A percentile compares a stretch with the other conserved stretches of the same genome.
Conservation (phyloP, 1,140 invertebrate species). For the Portunus trituberculatus region DNA sequence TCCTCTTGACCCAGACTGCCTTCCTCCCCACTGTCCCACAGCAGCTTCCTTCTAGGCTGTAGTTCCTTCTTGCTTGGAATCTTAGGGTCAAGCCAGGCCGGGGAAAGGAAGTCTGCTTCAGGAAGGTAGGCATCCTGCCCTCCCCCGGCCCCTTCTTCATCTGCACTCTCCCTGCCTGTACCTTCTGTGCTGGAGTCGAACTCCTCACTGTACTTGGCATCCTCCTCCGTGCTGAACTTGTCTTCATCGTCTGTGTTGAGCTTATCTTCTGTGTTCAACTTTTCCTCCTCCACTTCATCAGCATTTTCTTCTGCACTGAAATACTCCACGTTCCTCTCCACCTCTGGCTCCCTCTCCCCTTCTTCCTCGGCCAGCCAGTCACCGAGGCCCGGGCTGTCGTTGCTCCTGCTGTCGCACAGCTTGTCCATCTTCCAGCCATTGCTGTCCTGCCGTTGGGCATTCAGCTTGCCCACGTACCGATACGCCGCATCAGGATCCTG, state of each 20-base stretch:
- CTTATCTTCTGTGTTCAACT: constrained; percentile 40
- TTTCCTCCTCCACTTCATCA: constrained; percentile 35
- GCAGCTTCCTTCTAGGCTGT: not conserved
- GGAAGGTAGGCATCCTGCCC: not conserved
- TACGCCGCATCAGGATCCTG: constrained; percentile 26
- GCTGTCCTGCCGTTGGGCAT: constrained; percentile 26
- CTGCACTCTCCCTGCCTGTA: not conserved
- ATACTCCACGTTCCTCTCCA: not conserved
- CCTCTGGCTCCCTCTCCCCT: not conserved
- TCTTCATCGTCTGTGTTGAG: not conserved
- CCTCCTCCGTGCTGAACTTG: constrained; percentile 31
- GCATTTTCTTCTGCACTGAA: constrained; percentile 29
- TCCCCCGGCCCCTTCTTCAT: not conserved
- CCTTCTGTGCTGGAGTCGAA: not conserved
- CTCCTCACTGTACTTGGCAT: not conserved
- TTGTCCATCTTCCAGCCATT: constrained; percentile 34
- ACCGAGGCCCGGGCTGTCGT: not conserved
- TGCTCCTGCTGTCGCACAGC: not conserved
- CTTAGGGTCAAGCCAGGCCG: not conserved
- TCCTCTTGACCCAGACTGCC: not conserved
- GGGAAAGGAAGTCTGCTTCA: not conserved
- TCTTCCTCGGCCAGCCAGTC: constrained; percentile 23
- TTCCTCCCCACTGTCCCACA: not conserved
- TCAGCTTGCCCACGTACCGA: constrained; percentile 1
- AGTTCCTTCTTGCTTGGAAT: not conserved